Evolutionary conservation across 1,140 invertebrate species (phyloP).

Genomic region (Brachionus sp.): DNA sequence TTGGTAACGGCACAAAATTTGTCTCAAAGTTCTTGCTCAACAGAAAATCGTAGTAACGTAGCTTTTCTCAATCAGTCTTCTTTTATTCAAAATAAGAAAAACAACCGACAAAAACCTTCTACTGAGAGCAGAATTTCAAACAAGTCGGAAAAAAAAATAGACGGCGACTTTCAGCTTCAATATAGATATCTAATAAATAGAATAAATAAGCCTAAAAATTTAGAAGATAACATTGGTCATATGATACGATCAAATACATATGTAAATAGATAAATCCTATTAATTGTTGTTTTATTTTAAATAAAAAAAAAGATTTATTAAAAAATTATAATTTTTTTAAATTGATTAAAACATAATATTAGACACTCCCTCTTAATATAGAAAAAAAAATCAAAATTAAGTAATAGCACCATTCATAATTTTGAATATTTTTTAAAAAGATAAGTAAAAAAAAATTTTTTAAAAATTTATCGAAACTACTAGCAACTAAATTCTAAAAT

Average conservation of each 20-base stretch:
- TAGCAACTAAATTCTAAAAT: too few species aligned
- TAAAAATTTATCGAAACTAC: too few species aligned
- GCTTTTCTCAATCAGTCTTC: background rate
- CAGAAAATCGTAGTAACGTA: background rate
- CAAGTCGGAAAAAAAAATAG: constrained; percentile 6
- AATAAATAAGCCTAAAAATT: constrained; percentile 7
- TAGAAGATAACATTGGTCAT: constrained; percentile 2
- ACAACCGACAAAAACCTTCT: background rate
- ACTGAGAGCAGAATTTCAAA: background rate
- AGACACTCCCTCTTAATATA: too few species aligned
- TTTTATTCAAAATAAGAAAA: background rate
- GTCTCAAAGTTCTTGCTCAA: background rate
- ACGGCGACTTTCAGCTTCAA: background rate
- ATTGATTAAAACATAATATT: too few species aligned
- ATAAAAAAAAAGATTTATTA: background rate
- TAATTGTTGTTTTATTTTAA: background rate
- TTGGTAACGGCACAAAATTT: background rate
- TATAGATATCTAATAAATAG: background rate
- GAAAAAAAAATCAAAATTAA: too few species aligned
- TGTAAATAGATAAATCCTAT: background rate
- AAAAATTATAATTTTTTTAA: too few species aligned
- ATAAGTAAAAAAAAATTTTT: too few species aligned
- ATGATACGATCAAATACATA: constrained; percentile 11
- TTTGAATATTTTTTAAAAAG: too few species aligned
- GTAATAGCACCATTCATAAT: too few species aligned